Conservation (phyloP, 2,888 invertebrate genomes). For the Liopterus haemorrhoidalis region DNA sequence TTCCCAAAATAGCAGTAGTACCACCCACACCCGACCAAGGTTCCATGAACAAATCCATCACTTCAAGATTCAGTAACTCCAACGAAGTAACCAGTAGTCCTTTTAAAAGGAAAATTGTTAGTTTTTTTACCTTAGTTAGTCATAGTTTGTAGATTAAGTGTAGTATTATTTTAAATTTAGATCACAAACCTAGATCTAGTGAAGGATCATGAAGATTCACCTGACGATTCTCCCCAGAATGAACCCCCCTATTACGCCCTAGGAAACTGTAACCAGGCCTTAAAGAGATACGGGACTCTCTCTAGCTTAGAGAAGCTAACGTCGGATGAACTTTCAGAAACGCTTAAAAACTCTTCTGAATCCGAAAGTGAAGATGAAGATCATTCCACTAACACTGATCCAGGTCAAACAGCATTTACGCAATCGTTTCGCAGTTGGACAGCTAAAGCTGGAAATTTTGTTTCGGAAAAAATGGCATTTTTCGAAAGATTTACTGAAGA, state of each 20-base stretch:
- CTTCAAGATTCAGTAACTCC: slow-evolving; percentile 12
- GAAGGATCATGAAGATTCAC: slow-evolving; percentile 58
- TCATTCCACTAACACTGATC: slow-evolving; percentile 32
- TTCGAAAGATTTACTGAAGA: slow-evolving; percentile 59
- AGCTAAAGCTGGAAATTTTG: slow-evolving; percentile 71
- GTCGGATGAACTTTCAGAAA: slow-evolving; percentile 47
- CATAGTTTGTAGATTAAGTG: background rate
- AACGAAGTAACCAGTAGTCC: slow-evolving; percentile 18
- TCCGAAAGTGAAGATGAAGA: slow-evolving; percentile 36
- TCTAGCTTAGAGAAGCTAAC: slow-evolving; percentile 66
- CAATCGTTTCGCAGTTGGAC: slow-evolving; percentile 60
- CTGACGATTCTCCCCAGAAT: slow-evolving; percentile 63
- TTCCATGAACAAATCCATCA: slow-evolving; percentile 37
- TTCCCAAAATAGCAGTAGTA: slow-evolving; percentile 68
- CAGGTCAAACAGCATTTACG: slow-evolving; percentile 39
- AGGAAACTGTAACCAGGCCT: slow-evolving; percentile 50
- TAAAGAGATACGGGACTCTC: slow-evolving; percentile 61
- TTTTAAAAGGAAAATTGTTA: slow-evolving; percentile 16
- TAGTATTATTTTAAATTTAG: slow-evolving; percentile 18
- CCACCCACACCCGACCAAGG: slow-evolving; percentile 64
- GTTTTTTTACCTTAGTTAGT: slow-evolving; percentile 23
- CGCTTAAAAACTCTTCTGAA: slow-evolving; percentile 27
- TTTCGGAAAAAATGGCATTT: slow-evolving; percentile 73
- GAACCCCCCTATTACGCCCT: slow-evolving; percentile 69
- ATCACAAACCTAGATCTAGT: slow-evolving; percentile 31